Evolutionary conservation across 2,888 invertebrate genomes (phyloP).

Genomic region (Drosophila anomelani): DNA sequence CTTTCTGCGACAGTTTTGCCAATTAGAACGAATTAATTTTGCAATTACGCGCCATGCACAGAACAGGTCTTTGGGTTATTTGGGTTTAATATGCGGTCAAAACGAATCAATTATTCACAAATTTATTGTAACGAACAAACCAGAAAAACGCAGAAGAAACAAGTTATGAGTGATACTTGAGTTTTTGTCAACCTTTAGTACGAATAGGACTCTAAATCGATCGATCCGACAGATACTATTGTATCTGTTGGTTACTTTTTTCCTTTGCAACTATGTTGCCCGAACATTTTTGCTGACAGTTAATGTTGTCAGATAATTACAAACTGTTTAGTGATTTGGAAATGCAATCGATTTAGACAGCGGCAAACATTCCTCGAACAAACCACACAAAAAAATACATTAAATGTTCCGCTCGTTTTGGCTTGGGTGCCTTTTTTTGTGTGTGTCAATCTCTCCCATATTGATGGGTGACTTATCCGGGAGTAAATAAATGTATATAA

Average conservation of each 20-base stretch:
- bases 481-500: constrained; percentile 12
- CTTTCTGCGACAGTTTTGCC: constrained; percentile 41
- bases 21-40: constrained; percentile 55
- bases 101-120: constrained; percentile 38
- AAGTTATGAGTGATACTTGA: constrained; percentile 35
- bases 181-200: constrained; percentile 38
- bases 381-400: constrained; percentile 18
- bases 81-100: constrained; percentile 35
- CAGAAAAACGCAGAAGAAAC: constrained; percentile 21
- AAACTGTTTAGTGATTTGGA: constrained; percentile 31
- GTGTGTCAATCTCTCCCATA: constrained; percentile 4
- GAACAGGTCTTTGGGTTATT: constrained; percentile 46
- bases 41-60: constrained; percentile 49
- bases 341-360: constrained; percentile 34
- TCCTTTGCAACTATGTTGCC: constrained; percentile 27
- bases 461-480: constrained; percentile 14
- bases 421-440: constrained; percentile 18
- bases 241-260: constrained; percentile 11
- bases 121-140: constrained; percentile 24
- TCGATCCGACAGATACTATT: constrained; percentile 15
- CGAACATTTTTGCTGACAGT: constrained; percentile 26
- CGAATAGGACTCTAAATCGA: constrained; percentile 22
- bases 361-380: constrained; percentile 29
- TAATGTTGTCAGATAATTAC: constrained; percentile 40
- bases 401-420: constrained; percentile 21